These are phyloP conservation scores for Mesoligia furuncula DNA, from an alignment of 2,888 invertebrate genomes.

Conservation along the genomic window DNA sequence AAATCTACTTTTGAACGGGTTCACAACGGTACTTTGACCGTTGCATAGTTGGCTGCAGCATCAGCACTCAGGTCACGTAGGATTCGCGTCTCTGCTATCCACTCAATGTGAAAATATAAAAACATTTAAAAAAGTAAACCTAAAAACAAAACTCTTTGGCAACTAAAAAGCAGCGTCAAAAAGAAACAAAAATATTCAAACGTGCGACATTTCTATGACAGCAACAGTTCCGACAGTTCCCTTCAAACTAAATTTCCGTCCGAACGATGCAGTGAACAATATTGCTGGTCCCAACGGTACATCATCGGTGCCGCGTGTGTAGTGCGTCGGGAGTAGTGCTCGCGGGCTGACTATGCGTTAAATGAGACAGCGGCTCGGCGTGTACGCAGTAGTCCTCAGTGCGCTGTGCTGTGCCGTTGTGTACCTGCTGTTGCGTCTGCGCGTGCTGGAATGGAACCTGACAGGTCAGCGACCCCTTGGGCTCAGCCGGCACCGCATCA, in stretches of 20 bases:
- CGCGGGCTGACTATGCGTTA: constrained; percentile 46
- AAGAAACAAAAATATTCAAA: constrained; percentile 41
- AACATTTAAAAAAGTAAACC: neutral
- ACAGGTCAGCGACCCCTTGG: constrained; percentile 40
- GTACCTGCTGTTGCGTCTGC: constrained; percentile 57
- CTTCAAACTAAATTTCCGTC: constrained; percentile 47
- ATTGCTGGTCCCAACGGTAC: neutral
- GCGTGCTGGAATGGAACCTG: constrained; percentile 53
- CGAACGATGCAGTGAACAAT: constrained; percentile 42
- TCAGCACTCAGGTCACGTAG: neutral
- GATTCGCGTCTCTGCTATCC: neutral
- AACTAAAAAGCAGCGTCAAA: neutral
- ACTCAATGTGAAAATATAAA: neutral
- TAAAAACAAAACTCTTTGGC: constrained; percentile 17
- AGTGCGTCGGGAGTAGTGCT: constrained; percentile 6
- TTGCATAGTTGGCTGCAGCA: neutral
- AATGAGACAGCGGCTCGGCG: constrained; percentile 51
- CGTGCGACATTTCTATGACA: constrained; percentile 36
- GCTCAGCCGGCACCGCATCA: constrained; percentile 7
- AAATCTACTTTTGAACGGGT: neutral
- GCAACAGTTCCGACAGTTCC: constrained; percentile 10
- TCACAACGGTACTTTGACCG: neutral
- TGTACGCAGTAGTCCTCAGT: constrained; percentile 45
- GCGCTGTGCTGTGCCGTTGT: constrained; percentile 56
- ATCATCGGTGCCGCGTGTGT: neutral